These are phyloP conservation scores for Chiloscyllium punctatum DNA, from an alignment of 2,797 vertebrate species.

Conservation along the genomic window DNA sequence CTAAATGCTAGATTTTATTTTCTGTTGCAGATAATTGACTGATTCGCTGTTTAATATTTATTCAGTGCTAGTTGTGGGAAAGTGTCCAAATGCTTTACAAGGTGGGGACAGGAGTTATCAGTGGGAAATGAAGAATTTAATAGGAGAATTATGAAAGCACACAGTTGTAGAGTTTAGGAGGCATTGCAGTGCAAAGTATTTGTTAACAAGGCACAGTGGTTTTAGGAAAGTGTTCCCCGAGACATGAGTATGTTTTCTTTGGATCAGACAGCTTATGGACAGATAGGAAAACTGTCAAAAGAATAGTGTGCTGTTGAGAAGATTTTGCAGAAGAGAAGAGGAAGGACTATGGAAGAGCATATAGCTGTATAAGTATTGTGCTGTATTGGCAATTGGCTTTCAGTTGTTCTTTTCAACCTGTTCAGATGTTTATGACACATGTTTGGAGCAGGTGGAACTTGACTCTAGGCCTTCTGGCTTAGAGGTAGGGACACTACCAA, in stretches of 20 bases:
- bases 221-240: not conserved
- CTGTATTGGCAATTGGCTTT: too few species aligned
- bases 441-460: too few species aligned
- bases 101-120: not conserved
- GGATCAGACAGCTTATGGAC: not conserved
- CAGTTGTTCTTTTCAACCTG: too few species aligned
- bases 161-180: not conserved
- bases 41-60: not conserved
- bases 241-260: not conserved
- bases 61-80: not conserved
- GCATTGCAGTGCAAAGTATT: not conserved
- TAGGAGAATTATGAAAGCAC: not conserved
- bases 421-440: too few species aligned
- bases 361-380: too few species aligned
- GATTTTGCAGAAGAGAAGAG: not conserved
- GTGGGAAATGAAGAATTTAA: not conserved
- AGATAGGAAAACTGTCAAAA: not conserved
- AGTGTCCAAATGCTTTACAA: not conserved
- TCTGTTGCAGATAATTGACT: not conserved
- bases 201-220: not conserved
- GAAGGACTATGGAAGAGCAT: not conserved
- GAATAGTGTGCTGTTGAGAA: not conserved
- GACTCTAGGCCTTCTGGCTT: too few species aligned
- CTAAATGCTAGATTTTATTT: not conserved
- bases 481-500: too few species aligned